phyloP scores from a whole-genome alignment of 2,113 vertebrate genomes.

The Odobenus rosmarus region DNA sequence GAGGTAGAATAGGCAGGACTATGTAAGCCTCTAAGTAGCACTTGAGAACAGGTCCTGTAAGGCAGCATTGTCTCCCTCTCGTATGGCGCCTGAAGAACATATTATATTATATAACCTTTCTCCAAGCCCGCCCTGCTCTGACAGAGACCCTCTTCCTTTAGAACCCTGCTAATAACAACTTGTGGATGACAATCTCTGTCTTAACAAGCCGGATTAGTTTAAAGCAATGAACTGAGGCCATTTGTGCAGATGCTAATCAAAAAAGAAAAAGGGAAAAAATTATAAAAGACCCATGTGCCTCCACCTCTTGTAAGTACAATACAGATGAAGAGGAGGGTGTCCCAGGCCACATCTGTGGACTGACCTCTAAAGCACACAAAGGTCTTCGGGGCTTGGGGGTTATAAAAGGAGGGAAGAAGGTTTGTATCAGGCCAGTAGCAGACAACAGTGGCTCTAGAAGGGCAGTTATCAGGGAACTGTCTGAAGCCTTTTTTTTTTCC shows the following conservation, averaged over 20 bases:
- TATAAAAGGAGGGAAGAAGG: conserved; percentile 73
- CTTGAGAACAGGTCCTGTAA: conserved; percentile 77
- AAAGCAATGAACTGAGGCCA: conserved; percentile 71
- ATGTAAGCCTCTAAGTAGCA: conserved; percentile 81
- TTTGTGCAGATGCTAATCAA: conserved; percentile 72
- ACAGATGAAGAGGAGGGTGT: conserved; percentile 51
- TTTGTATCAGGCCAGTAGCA: conserved; percentile 60
- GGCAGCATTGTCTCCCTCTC: conserved; percentile 75
- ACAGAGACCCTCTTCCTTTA: conserved; percentile 60
- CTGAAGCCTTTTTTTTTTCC: conserved; percentile 57
- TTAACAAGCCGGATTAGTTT: conserved; percentile 77
- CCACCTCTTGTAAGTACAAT: conserved; percentile 61
- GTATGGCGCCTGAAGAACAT: conserved; percentile 71
- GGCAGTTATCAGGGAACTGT: conserved; percentile 55
- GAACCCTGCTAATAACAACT: conserved; percentile 70
- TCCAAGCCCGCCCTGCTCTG: conserved; percentile 74
- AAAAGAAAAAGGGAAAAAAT: conserved; percentile 47
- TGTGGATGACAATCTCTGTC: conserved; percentile 73
- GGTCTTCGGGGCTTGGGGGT: conserved; percentile 55
- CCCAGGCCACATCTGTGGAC: conserved; percentile 60
- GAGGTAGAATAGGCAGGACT: conserved; percentile 81
- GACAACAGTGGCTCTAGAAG: conserved; percentile 67
- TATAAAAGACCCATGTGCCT: conserved; percentile 62
- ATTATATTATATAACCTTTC: conserved; percentile 78
- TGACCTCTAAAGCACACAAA: conserved; percentile 71